phyloP scores from a whole-genome alignment of 2,888 invertebrate genomes.

The Amiota mariae region DNA sequence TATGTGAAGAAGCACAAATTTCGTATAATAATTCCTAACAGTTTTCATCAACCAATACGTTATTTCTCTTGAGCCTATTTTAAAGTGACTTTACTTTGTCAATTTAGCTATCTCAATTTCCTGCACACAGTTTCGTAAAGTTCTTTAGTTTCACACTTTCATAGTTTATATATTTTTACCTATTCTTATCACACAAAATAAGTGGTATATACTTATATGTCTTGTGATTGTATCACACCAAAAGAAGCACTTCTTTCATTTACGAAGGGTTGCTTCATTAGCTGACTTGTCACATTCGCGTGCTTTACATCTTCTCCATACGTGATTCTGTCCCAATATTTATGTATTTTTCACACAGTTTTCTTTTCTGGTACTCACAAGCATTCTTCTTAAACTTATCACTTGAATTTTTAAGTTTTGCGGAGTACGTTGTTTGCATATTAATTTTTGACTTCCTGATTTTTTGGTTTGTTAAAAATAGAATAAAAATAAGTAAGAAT shows the following conservation, averaged over 20 bases:
- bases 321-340: slow-evolving; percentile 46
- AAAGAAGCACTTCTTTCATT: background rate
- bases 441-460: slow-evolving; percentile 52
- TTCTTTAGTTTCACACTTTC: slow-evolving; percentile 58
- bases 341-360: slow-evolving; percentile 25
- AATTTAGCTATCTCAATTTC: slow-evolving; percentile 24
- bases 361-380: slow-evolving; percentile 17
- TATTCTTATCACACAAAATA: background rate
- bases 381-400: slow-evolving; percentile 70
- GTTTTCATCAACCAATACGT: too few relatives aligned
- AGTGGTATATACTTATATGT: too few relatives aligned
- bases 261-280: slow-evolving; percentile 33
- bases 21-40: too few relatives aligned
- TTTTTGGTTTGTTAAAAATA: too few relatives aligned
- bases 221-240: too few relatives aligned
- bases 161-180: slow-evolving; percentile 20
- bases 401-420: slow-evolving; percentile 60
- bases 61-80: slow-evolving; percentile 49
- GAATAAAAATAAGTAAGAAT: too few relatives aligned
- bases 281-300: slow-evolving; percentile 36
- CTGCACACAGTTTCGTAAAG: slow-evolving; percentile 16
- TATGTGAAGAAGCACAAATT: too few relatives aligned
- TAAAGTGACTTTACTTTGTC: slow-evolving; percentile 68
- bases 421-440: slow-evolving; percentile 68
- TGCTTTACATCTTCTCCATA: slow-evolving; percentile 33